A percentile compares a stretch with the other conserved stretches of the same genome.
Evolutionary conservation across 2,113 vertebrate genomes (phyloP).

Genomic region (Gadus chalcogrammus): DNA sequence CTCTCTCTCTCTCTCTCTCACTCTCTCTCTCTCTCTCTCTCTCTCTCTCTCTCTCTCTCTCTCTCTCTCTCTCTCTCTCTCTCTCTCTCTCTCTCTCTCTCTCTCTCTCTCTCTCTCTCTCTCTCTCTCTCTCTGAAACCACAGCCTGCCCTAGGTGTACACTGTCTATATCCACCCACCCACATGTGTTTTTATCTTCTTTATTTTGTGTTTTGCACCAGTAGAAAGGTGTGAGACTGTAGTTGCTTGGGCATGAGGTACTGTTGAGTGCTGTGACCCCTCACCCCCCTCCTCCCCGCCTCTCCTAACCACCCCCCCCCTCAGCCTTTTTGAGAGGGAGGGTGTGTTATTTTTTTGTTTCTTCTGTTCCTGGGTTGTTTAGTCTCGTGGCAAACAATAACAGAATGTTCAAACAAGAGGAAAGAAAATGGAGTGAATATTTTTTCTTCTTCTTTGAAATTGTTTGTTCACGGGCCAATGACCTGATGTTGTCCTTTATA

Average conservation of each 20-base stretch:
- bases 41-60: background rate
- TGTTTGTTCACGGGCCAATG: no score
- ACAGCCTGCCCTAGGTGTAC: conserved; percentile 34
- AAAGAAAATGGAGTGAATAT: no score
- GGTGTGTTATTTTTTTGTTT: conserved; percentile 33
- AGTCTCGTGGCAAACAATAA: conserved; percentile 15
- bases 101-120: conserved; percentile 18
- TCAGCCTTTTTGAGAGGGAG: conserved; percentile 35
- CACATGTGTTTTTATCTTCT: conserved; percentile 1
- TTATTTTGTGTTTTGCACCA: conserved; percentile 20
- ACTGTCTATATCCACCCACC: conserved; percentile 41
- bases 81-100: conserved; percentile 27
- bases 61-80: background rate
- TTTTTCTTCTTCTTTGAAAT: no score
- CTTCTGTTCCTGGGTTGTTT: conserved; percentile 28
- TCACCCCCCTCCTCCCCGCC: conserved; percentile 2
- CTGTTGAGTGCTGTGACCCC: conserved; percentile 58
- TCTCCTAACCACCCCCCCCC: background rate
- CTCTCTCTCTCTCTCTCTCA: no score
- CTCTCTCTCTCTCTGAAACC: conserved; percentile 1
- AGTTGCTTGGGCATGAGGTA: conserved; percentile 59
- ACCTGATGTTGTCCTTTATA: no score
- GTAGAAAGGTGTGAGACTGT: conserved; percentile 49
- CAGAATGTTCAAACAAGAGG: no score
- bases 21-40: no score